Evolutionary conservation across 2,113 vertebrate genomes (phyloP).

Genomic region (Thalassarche chlororhynchos): DNA sequence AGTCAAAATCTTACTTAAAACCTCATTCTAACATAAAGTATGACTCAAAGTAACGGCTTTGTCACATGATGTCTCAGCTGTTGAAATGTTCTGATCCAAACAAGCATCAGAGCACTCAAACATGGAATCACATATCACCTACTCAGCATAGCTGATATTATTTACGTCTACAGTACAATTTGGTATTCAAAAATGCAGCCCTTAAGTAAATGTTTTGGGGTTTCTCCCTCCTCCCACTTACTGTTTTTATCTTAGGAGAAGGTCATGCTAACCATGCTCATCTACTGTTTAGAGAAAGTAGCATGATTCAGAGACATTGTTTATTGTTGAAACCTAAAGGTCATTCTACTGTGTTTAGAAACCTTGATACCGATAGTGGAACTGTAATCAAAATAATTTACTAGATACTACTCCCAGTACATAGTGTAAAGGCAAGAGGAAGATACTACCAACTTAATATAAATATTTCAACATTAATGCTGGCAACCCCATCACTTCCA

Average conservation of each 20-base stretch:
- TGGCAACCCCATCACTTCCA: neutral
- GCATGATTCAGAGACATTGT: neutral
- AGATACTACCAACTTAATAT: neutral
- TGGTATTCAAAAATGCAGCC: conserved; percentile 4
- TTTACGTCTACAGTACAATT: neutral
- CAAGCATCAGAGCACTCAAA: neutral
- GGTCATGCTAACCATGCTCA: neutral
- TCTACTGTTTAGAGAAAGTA: neutral
- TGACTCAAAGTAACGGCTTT: neutral
- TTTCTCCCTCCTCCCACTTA: neutral
- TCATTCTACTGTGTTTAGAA: conserved; percentile 32
- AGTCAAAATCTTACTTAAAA: neutral
- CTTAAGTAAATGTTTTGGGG: conserved; percentile 23
- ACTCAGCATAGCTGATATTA: neutral
- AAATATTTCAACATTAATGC: neutral
- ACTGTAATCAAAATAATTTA: conserved; percentile 16
- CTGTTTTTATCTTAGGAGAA: neutral
- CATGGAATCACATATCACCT: conserved; percentile 58
- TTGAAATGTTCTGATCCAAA: conserved; percentile 15
- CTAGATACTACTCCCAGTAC: neutral
- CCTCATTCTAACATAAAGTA: neutral
- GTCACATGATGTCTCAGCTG: conserved; percentile 41
- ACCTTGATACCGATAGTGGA: neutral
- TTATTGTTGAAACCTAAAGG: conserved; percentile 6
- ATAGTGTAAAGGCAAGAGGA: neutral